Conservation (phyloP, 2,888 invertebrate species). For the Drosophila aldrichi region DNA sequence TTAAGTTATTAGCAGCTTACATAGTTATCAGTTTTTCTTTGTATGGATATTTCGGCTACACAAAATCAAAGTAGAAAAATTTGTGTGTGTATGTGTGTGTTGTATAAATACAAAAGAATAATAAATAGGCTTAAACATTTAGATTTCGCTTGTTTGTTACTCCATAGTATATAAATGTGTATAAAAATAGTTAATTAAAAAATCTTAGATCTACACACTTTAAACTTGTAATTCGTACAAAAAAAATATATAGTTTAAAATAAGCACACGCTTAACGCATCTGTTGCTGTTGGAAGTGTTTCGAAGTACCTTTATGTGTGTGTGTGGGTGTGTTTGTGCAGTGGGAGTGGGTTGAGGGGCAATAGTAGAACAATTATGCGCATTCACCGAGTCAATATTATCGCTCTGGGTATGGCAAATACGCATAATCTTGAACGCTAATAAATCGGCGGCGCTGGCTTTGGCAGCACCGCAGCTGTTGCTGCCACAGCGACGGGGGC, state of each 20-base stretch:
- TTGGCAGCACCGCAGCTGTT: slow-evolving; percentile 45
- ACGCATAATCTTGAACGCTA: slow-evolving; percentile 79
- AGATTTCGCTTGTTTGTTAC: slow-evolving; percentile 48
- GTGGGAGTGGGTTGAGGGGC: slow-evolving; percentile 1
- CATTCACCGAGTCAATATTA: slow-evolving; percentile 69
- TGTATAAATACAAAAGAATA: slow-evolving; percentile 68
- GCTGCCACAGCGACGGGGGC: slow-evolving; percentile 25
- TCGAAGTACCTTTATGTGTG: slow-evolving; percentile 46
- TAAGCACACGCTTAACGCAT: slow-evolving; percentile 59
- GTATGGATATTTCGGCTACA: slow-evolving; percentile 47
- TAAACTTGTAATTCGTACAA: slow-evolving; percentile 49
- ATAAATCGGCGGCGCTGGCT: slow-evolving; percentile 75
- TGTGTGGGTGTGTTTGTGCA: background rate
- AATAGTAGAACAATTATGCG: slow-evolving; percentile 52
- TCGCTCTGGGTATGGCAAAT: slow-evolving; percentile 72
- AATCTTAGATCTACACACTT: slow-evolving; percentile 59
- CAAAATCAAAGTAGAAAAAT: slow-evolving; percentile 71
- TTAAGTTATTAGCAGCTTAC: slow-evolving; percentile 46
- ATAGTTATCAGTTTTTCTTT: slow-evolving; percentile 60
- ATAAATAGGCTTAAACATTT: slow-evolving; percentile 76
- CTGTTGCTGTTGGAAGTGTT: slow-evolving; percentile 49
- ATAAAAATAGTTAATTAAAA: slow-evolving; percentile 74
- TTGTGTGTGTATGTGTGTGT: slow-evolving; percentile 22
- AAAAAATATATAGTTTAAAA: slow-evolving; percentile 56
- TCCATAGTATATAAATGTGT: slow-evolving; percentile 61